Base-by-base conservation (phyloP, 2,797 vertebrate species). In the Syndactyla subalaris region DNA sequence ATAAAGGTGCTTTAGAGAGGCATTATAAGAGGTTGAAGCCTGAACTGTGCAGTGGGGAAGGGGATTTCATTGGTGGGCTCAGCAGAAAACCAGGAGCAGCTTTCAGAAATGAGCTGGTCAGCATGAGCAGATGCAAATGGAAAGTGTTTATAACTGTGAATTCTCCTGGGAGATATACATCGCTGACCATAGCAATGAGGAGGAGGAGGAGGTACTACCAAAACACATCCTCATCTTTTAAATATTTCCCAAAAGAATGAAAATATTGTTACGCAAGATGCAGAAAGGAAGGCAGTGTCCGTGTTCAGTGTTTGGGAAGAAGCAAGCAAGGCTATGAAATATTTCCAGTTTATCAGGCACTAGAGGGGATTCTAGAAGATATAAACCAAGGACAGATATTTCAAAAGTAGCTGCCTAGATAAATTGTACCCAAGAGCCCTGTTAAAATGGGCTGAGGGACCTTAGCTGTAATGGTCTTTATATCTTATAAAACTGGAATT, bases 381-480 rank as follows among this genome's bases (percentile, higher is more conserved):
- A 15, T 39, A 80, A 57, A 58, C 66, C 20, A 12, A 79, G 55
- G 85, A 75, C 45, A 91, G 74, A 57, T 88, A 68, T 83, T 91
- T 92, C 61, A 88, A 62, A 90, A 95, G 72, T 71, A 80, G 49
- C 52, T 91, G 72, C 38, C 57, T 18, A 23, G 29, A 67, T 45
- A 82, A 92, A 89, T 67, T 92, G 66, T 67, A 82, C 82, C 54
- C 91, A 57, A 77, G 85, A 88, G 87, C n/a, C 85, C 38, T 72
- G 29, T 51, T 77, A 77, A 80, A 91, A 67, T 36, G 38, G 38
- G 15, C 54, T 89, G 49, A 88, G 49, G 20, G 27, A 52, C 91
- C 34, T 85, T 68, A 39, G 52, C 68, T 88, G 61, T 65, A 85
- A 45, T 52, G 9, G 15, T 36, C 48, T 83, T 89, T 39, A 77